Evolutionary conservation across 2,797 vertebrate genomes (phyloP), one percentile per base, ranked within the genome.

Genomic region (Scomberomorus guttatus): DNA sequence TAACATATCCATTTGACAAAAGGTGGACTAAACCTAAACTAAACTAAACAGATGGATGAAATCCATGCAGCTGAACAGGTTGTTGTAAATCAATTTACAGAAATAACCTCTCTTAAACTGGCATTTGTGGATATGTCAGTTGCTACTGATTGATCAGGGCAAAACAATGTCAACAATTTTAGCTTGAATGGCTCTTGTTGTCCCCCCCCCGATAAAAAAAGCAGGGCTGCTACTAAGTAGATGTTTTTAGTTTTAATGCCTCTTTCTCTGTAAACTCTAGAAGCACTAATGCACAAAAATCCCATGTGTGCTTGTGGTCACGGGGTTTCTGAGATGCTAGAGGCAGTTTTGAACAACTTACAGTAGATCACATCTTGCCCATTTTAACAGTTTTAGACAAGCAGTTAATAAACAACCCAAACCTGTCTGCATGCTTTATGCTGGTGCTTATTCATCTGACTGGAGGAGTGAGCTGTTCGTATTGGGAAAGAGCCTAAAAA

Each of bases 301-400:
- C 78, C 71, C 67, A 59, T 20, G 39, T 9, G 65, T 29, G 42
- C 60, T 64, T 50, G 50, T 64, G 71, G 77, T 73, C 77, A 75
- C 72, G 54, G 27, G n/a, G 50, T 75, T 75, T 81, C 55, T 55
- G 59, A 76, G 46, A 64, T 60, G 74, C 78, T 75, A 46, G 63
- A 79, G 51, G 72, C 75, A 13, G 29, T 32, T 32, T 32, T 32
- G 29, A 32, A 32, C 29, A 32, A 7, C 29, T 32, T 32, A 32
- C 29, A 32, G 29, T 32, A 32, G 5, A 81, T 85, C 66, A 66
- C 50, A 55, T 81, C 57, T 52, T 48, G 44, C 10, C 39, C 12
- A 22, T 64, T 83, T 80, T 63, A 76, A 81, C 67, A 73, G 78
- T 70, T 22, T 37, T 73, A 73, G 66, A 48, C 58, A 29, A 74